phyloP scores from a whole-genome alignment of 2,888 invertebrate species.

The Epinotia demarniana region DNA sequence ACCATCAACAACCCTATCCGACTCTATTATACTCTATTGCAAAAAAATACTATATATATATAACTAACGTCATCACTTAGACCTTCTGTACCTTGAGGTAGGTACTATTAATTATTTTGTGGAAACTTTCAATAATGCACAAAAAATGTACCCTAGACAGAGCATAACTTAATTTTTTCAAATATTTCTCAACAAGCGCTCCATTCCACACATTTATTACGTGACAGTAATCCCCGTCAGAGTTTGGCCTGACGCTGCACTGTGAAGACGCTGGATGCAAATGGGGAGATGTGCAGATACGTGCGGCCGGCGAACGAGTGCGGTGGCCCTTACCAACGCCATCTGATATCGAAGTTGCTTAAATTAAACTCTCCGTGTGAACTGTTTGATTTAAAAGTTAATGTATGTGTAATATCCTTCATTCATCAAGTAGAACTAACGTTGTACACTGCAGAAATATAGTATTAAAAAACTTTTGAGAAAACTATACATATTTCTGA shows the following conservation, averaged over 20 bases:
- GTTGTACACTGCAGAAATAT: too few species aligned
- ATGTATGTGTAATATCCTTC: not conserved
- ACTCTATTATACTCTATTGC: too few species aligned
- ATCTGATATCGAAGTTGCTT: constrained; percentile 56
- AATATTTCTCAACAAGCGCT: not conserved
- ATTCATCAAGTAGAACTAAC: too few species aligned
- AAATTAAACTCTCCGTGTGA: constrained; percentile 37
- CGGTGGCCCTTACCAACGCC: constrained; percentile 67
- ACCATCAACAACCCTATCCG: too few species aligned
- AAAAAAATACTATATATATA: too few species aligned
- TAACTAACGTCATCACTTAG: too few species aligned
- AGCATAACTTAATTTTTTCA: not conserved
- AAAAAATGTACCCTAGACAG: not conserved
- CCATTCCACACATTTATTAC: constrained; percentile 11
- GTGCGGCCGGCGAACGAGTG: constrained; percentile 66
- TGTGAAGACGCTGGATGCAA: constrained; percentile 69
- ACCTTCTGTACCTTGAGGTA: too few species aligned
- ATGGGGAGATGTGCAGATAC: constrained; percentile 71
- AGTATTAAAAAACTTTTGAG: too few species aligned
- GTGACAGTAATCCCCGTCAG: constrained; percentile 22
- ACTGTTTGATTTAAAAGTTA: constrained; percentile 29
- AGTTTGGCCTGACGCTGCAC: constrained; percentile 47
- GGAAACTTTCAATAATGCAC: not conserved
- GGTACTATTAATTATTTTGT: too few species aligned
- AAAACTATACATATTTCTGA: too few species aligned